A percentile compares a stretch with the other conserved stretches of the same genome.
Evolutionary conservation across 2,888 invertebrate species (phyloP).

Genomic region (Tenthredo livida): DNA sequence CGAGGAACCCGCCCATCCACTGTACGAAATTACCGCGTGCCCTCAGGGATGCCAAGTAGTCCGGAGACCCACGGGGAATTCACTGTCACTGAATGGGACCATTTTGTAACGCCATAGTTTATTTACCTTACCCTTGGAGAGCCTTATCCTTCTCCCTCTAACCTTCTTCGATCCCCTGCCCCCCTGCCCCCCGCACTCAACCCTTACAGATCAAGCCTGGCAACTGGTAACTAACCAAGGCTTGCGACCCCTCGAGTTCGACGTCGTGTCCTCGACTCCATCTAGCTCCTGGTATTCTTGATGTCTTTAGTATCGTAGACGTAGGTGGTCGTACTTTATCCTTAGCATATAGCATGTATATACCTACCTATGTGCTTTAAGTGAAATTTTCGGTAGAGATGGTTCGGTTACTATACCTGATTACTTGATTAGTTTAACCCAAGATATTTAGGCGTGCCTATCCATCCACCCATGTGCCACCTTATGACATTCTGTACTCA

Average conservation of each 20-base stretch:
- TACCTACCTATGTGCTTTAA: neutral
- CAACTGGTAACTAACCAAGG: conserved; percentile 49
- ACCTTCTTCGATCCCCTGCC: conserved; percentile 23
- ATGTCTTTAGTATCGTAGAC: conserved; percentile 1
- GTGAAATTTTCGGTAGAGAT: neutral
- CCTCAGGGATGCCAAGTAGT: conserved; percentile 46
- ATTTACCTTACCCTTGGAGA: conserved; percentile 48
- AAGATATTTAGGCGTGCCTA: neutral
- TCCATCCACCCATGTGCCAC: neutral
- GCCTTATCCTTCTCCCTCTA: conserved; percentile 30
- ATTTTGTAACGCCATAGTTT: conserved; percentile 49
- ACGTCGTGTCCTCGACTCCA: conserved; percentile 38
- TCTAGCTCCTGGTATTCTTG: conserved; percentile 1
- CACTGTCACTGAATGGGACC: conserved; percentile 50
- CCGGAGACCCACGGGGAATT: conserved; percentile 35
- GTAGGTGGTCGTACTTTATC: neutral
- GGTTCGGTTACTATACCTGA: neutral
- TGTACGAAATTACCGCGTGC: conserved; percentile 49
- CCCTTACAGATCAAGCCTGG: conserved; percentile 50
- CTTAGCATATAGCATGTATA: neutral
- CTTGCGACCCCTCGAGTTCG: conserved; percentile 29
- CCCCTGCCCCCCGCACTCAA: conserved; percentile 34
- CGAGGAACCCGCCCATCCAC: conserved; percentile 49
- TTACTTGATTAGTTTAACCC: neutral
- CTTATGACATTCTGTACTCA: neutral